Evolutionary conservation across 1,140 invertebrate genomes (phyloP).

Genomic region (Antheraea pernyi): DNA sequence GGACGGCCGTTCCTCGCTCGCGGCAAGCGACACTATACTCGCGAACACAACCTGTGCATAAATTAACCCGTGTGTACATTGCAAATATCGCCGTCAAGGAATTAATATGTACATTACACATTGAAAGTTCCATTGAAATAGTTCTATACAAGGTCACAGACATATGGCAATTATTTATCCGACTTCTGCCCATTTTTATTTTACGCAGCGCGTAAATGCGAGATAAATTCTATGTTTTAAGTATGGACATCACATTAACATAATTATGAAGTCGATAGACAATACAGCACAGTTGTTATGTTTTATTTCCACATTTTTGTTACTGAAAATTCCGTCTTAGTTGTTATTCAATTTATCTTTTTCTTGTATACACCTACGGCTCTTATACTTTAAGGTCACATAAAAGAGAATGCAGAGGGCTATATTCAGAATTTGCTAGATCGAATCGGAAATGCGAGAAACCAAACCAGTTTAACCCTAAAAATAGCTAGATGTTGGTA

Average conservation of each 20-base stretch:
- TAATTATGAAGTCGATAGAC: background rate
- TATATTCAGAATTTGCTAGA: no score
- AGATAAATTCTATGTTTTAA: background rate
- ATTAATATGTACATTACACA: background rate
- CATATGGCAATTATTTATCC: background rate
- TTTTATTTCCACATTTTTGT: no score
- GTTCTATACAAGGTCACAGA: background rate
- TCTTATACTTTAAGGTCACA: no score
- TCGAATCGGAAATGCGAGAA: no score
- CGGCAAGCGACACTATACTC: slow-evolving; percentile 9
- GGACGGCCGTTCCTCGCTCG: slow-evolving; percentile 17
- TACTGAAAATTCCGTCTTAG: no score
- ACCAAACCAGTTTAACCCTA: no score
- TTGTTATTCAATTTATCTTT: no score
- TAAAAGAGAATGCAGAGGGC: no score
- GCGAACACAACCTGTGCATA: slow-evolving; percentile 16
- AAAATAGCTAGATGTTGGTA: no score
- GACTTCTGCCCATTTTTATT: background rate
- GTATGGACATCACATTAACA: background rate
- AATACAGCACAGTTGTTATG: background rate
- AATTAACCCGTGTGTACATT: slow-evolving; percentile 15
- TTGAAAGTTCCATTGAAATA: slow-evolving; percentile 3
- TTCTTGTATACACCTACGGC: no score
- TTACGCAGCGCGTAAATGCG: background rate
- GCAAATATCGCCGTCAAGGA: background rate